These are phyloP conservation scores for Rhadina sibilatrix DNA, from an alignment of 2,113 vertebrate species.

Conservation along the genomic window DNA sequence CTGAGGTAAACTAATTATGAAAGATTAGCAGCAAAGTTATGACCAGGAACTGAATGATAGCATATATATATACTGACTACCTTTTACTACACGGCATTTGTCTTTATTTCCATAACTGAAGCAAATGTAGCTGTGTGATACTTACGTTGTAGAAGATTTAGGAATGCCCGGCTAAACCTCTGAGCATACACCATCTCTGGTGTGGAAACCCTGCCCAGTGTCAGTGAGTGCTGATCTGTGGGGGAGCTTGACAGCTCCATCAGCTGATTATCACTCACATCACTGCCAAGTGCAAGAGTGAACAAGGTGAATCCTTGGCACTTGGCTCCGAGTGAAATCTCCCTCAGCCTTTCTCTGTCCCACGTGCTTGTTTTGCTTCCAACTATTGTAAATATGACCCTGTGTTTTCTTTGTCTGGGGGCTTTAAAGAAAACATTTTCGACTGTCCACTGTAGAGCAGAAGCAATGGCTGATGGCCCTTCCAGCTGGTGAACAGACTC, in stretches of 20 bases:
- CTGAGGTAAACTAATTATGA: background rate
- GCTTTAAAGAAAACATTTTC: slow-evolving; percentile 72
- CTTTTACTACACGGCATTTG: background rate
- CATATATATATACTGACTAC: too few relatives aligned
- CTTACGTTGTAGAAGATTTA: slow-evolving; percentile 82
- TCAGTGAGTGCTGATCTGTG: slow-evolving; percentile 79
- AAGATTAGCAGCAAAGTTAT: background rate
- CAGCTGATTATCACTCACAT: slow-evolving; percentile 63
- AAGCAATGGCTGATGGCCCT: slow-evolving; percentile 72
- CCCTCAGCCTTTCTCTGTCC: slow-evolving; percentile 73
- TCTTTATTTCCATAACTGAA: background rate
- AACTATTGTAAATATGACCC: slow-evolving; percentile 74
- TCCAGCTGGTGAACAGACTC: slow-evolving; percentile 62
- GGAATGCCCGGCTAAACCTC: slow-evolving; percentile 79
- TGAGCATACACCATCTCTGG: slow-evolving; percentile 72
- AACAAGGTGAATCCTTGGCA: slow-evolving; percentile 83
- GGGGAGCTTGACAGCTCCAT: slow-evolving; percentile 77
- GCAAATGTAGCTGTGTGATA: background rate
- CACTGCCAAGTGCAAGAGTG: slow-evolving; percentile 72
- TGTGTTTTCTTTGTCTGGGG: slow-evolving; percentile 55
- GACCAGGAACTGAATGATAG: background rate
- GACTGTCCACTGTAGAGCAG: slow-evolving; percentile 76
- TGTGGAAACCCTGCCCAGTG: slow-evolving; percentile 47
- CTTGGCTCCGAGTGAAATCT: slow-evolving; percentile 74
- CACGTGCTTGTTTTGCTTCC: slow-evolving; percentile 72